phyloP scores from a whole-genome alignment of 2,797 vertebrate genomes.

The Anguilla obscura region DNA sequence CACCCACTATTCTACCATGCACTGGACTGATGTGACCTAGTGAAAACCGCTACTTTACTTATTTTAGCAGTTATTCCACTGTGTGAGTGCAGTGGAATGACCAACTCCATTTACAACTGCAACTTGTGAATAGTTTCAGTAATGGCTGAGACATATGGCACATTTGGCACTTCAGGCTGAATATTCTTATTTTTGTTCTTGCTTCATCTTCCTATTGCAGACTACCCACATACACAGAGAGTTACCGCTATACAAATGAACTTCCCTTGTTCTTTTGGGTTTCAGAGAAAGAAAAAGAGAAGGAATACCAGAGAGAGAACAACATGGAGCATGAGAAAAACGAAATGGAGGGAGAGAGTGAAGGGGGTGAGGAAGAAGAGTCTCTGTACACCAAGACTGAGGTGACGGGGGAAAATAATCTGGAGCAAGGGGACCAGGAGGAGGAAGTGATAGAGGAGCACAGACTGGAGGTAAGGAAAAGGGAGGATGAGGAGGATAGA shows the following conservation, averaged over 20 bases:
- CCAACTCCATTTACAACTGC: no score
- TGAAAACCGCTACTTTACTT: no score
- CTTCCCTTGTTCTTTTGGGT: conserved; percentile 6
- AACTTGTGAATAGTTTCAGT: no score
- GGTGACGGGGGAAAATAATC: conserved; percentile 27
- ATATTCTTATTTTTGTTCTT: background rate
- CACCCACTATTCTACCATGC: no score
- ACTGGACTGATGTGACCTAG: no score
- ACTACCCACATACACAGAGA: background rate
- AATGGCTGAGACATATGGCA: no score
- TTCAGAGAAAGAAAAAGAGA: conserved; percentile 60
- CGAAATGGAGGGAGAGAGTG: conserved; percentile 27
- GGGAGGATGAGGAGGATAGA: conserved; percentile 14
- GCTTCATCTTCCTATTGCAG: background rate
- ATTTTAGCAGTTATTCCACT: no score
- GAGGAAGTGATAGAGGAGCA: conserved; percentile 50
- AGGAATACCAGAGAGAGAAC: conserved; percentile 40
- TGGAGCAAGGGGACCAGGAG: background rate
- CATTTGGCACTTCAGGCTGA: background rate
- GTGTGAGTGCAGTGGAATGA: no score
- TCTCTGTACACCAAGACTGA: conserved; percentile 27
- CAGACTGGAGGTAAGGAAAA: conserved; percentile 38
- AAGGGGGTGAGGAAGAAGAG: conserved; percentile 38
- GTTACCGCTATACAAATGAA: background rate
- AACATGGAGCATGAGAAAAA: conserved; percentile 26